A percentile compares a stretch with the other conserved stretches of the same genome.
Conservation (phyloP, 2,797 vertebrate species). For the Helostoma temminkii region DNA sequence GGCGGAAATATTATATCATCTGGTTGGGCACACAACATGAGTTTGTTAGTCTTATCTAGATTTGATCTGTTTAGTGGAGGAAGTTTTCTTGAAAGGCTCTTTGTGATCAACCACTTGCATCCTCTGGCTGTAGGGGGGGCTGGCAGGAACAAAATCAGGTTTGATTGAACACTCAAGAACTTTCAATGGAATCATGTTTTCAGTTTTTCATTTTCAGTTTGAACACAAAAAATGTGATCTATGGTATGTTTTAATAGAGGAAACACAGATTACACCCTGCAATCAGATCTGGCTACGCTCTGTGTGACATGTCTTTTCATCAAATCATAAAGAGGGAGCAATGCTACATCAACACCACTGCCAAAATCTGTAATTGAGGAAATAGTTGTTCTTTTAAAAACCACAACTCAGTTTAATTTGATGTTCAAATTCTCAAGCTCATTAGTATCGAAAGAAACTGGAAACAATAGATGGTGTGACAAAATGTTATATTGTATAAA, state of each 20-base stretch:
- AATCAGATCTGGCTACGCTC: constrained; percentile 30
- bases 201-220: constrained; percentile 21
- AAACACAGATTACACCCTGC: constrained; percentile 15
- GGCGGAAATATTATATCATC: constrained; percentile 68
- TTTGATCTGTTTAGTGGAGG: constrained; percentile 65
- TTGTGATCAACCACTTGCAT: constrained; percentile 68
- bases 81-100: constrained; percentile 65
- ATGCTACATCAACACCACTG: constrained; percentile 3
- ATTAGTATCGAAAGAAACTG: constrained; percentile 60
- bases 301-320: constrained; percentile 21
- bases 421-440: constrained; percentile 53
- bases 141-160: constrained; percentile 63
- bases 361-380: constrained; percentile 46
- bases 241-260: constrained; percentile 20
- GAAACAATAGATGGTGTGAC: constrained; percentile 66
- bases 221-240: constrained; percentile 42
- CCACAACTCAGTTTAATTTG: constrained; percentile 44
- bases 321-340: constrained; percentile 24
- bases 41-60: constrained; percentile 69
- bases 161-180: constrained; percentile 29
- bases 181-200: constrained; percentile 40
- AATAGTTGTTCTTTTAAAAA: constrained; percentile 38
- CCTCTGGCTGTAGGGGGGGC: constrained; percentile 58
- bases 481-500: constrained; percentile 57
- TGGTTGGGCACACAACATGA: constrained; percentile 28